A percentile compares a stretch with the other conserved stretches of the same genome.
Conservation (phyloP, 1,140 invertebrate genomes). For the Euwallacea fornicatus region DNA sequence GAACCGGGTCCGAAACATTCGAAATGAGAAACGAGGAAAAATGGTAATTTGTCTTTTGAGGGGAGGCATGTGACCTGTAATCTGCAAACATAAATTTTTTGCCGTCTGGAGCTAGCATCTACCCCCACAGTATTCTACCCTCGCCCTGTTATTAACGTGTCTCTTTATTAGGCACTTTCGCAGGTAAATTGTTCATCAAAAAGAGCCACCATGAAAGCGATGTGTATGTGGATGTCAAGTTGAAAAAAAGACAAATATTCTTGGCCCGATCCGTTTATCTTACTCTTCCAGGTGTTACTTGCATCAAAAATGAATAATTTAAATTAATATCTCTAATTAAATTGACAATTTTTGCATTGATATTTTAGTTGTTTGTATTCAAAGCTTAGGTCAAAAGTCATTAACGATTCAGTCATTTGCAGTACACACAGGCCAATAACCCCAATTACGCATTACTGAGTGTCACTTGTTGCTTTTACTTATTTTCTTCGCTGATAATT, state of each 20-base stretch:
- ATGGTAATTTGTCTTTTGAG: conserved; percentile 11
- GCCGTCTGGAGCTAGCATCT: conserved; percentile 8
- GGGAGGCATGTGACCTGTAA: conserved; percentile 9
- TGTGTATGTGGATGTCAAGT: too few relatives aligned
- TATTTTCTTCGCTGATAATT: too few relatives aligned
- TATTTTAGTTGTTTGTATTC: not conserved
- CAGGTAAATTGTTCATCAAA: conserved; percentile 16
- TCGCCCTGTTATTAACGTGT: conserved; percentile 15
- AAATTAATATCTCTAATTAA: too few relatives aligned
- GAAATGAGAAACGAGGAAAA: conserved; percentile 1
- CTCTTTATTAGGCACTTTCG: conserved; percentile 13
- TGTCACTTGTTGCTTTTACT: too few relatives aligned
- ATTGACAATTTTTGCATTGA: not conserved
- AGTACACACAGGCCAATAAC: too few relatives aligned
- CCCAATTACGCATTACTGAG: too few relatives aligned
- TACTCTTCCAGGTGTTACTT: too few relatives aligned
- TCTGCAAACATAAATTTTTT: conserved; percentile 19
- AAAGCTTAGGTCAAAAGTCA: not conserved
- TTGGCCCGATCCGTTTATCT: too few relatives aligned
- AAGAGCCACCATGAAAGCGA: too few relatives aligned
- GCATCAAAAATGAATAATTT: too few relatives aligned
- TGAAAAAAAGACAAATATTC: too few relatives aligned
- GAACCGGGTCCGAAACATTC: not conserved
- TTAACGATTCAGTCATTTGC: too few relatives aligned
- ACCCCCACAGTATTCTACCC: conserved; percentile 14